Conservation (phyloP, 2,888 invertebrate genomes). For the Hermaeophaga mercurialis region DNA sequence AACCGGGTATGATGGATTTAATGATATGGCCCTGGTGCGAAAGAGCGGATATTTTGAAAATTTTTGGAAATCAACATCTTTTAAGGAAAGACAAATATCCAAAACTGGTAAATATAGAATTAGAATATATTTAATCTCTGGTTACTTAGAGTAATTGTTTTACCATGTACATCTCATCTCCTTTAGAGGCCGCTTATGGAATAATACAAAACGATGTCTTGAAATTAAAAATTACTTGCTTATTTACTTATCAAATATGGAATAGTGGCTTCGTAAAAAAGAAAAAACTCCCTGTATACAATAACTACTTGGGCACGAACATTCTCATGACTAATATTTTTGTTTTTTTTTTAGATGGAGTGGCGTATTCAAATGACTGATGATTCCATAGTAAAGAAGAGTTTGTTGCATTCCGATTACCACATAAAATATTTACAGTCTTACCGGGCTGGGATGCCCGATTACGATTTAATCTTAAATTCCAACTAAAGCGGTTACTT, state of each 20-base stretch:
- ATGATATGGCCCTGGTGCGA: constrained; percentile 90
- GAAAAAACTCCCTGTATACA: no score
- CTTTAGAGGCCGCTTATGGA: no score
- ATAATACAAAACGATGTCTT: no score
- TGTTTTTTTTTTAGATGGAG: constrained; percentile 60
- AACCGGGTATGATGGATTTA: constrained; percentile 79
- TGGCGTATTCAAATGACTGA: constrained; percentile 75
- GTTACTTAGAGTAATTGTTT: no score
- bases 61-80: constrained; percentile 66
- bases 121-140: not conserved
- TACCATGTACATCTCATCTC: no score
- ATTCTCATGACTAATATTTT: not conserved
- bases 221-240: no score
- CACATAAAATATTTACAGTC: constrained; percentile 75
- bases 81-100: constrained; percentile 70
- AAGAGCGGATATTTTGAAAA: constrained; percentile 65
- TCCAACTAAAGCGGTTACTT: constrained; percentile 29
- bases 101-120: constrained; percentile 62
- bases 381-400: constrained; percentile 71
- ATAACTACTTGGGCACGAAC: no score
- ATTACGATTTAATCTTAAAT: constrained; percentile 63
- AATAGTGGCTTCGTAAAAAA: no score
- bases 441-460: constrained; percentile 67
- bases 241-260: no score
- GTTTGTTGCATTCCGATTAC: constrained; percentile 68